Evolutionary conservation across 2,797 vertebrate genomes (phyloP), one percentile per base, ranked within the genome.

Genomic region (Muscicapa comitata): DNA sequence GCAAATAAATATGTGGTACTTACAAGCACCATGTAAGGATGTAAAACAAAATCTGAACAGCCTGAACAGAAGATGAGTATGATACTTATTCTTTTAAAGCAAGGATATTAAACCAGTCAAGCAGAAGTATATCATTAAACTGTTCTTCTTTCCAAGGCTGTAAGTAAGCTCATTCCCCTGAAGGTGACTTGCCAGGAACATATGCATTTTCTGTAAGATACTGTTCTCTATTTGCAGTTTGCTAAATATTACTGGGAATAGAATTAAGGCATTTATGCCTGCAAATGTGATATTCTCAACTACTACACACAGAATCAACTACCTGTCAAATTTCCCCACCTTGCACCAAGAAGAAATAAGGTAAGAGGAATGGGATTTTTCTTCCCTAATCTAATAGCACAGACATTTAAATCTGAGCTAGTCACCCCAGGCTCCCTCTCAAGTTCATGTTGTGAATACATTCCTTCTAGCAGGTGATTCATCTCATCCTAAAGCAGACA

Each of bases 31-130:
- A 29, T 24, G 47, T 65, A 77, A 84, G 54, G 58, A 86, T 68
- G 29, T 78, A 80, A 96, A 95, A 77, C 23, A 33, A 42, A 65
- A 59, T 72, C 42, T 72, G 75, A 96, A 88, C 42, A 81, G 38
- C 58, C 54, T 90, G 45, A 67, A 94, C 38, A 38, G 81, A 90
- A 77, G 23, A 78, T 43, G 54, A 94, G 21, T 7, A 37, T n/a
- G 53, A 78, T 80, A 71, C 25, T 88, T 33, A 77, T 58, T 94
- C 51, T 90, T 91, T 88, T 86, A 81, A 91, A 65, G 87, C 13
- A 80, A 88, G 50, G 38, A 62, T 80, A 95, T 94, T 91, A 94
- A 95, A 95, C 83, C 76, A 91, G 76, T 70, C 82, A 90, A 83
- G 94, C 50, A 90, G 73, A 93, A 88, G 65, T 75, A 40, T 68